Evolutionary conservation across 1,140 invertebrate species (phyloP).

Genomic region (Tenebrio molitor): DNA sequence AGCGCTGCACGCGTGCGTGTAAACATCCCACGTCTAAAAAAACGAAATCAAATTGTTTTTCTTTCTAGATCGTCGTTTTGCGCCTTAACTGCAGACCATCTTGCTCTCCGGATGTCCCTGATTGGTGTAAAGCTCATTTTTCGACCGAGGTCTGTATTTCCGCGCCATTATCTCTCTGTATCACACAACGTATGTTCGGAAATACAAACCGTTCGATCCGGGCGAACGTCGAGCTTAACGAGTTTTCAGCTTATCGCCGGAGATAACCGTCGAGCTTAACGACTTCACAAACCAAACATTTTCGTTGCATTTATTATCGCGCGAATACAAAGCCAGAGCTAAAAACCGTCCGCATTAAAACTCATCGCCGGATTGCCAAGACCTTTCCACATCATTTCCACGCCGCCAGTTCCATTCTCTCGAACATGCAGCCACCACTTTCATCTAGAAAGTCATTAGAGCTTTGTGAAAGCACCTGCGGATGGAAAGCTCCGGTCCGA

Average conservation of each 20-base stretch:
- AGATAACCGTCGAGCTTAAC: background rate
- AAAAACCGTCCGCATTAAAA: background rate
- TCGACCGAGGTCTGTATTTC: no score
- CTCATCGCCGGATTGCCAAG: slow-evolving; percentile 1
- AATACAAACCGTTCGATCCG: background rate
- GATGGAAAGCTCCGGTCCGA: background rate
- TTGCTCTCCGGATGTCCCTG: no score
- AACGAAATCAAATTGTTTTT: no score
- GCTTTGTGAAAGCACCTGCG: background rate
- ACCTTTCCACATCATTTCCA: slow-evolving; percentile 26
- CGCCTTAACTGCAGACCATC: no score
- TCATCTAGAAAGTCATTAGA: slow-evolving; percentile 14
- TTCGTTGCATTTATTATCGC: slow-evolving; percentile 8
- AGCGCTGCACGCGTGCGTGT: no score
- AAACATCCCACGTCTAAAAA: no score
- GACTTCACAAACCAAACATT: background rate
- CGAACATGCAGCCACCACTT: background rate
- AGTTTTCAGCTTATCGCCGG: background rate
- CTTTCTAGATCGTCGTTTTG: no score
- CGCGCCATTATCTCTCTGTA: background rate
- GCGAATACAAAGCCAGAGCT: background rate
- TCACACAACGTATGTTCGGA: background rate
- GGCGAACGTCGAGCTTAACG: background rate
- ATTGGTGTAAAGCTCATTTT: no score
- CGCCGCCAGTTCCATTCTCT: slow-evolving; percentile 29